Base-by-base conservation (phyloP, 2,113 vertebrate genomes). In the Dromiciops gliroides region DNA sequence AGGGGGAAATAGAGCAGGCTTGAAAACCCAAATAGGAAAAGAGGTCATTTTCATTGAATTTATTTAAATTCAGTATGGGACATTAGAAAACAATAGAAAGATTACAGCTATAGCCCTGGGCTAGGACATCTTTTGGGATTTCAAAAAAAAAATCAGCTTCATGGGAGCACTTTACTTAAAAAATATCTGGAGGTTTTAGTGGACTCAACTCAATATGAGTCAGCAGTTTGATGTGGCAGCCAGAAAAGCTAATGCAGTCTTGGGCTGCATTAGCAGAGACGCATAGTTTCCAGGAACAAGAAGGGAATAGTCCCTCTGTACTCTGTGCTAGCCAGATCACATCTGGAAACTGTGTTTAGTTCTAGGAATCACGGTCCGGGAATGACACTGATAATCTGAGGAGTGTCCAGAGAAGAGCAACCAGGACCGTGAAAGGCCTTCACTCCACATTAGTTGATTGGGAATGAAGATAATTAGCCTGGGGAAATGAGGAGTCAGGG, bases 241-340 rank as follows among this genome's bases (percentile, higher is more conserved):
- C 67, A 83, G 67, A 83, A 83, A 83, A 83, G 67, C 67, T 83
- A 83, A 75, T 83, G n/a, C 67, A 83, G 67, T 83, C n/a, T 83
- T 83, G 67, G 67, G 67, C 67, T 83, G n/a, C 67, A 44, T 44
- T 67, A 83, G 26, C n/a, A 83, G 60, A 75, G 67, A 44, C n/a
- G 6, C 67, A 44, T 44, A 83, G 67, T 83, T 83, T 83, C 67
- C 67, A 83, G 67, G n/a, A 83, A 83, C 19, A 83, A 83, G 67
- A 83, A 83, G n/a, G 67, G 7, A n/a, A 83, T 83, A 83, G 67
- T n/a, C 19, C 67, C 67, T 83, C 67, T 83, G 19, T 44, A 83
- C 19, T 44, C 67, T 83, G n/a, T 1, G n/a, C n/a, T 44, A 83
- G n/a, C 67, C 67, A 83, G 44, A 83, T 83, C n/a, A 83, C 67